phyloP scores from a whole-genome alignment of 1,140 invertebrate species.

The Plodia interpunctella region DNA sequence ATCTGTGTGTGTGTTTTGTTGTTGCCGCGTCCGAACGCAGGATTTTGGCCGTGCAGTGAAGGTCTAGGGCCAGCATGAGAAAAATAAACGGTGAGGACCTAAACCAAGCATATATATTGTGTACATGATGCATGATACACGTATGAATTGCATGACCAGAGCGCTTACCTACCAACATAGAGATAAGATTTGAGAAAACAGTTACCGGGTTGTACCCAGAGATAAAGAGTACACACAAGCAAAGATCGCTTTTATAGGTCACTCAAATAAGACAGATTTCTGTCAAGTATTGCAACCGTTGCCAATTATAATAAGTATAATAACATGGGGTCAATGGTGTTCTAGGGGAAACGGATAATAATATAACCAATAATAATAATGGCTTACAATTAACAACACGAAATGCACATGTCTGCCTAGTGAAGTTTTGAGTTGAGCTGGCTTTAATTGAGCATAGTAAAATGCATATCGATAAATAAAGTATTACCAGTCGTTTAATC shows the following conservation, averaged over 20 bases:
- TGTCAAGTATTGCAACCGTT: background rate
- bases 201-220: constrained; percentile 30
- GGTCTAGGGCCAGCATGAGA: constrained; percentile 66
- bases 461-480: no score
- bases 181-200: constrained; percentile 39
- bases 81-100: constrained; percentile 69
- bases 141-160: background rate
- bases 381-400: background rate
- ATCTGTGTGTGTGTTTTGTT: constrained; percentile 66
- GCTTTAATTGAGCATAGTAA: no score
- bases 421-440: background rate
- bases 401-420: background rate
- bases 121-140: constrained; percentile 1
- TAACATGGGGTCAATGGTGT: background rate
- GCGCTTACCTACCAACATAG: constrained; percentile 14
- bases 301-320: constrained; percentile 3
- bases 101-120: constrained; percentile 10
- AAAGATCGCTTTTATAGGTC: background rate
- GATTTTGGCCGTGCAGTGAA: constrained; percentile 68
- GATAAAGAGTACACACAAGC: constrained; percentile 32
- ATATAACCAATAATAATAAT: background rate
- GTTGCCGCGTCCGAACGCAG: constrained; percentile 53
- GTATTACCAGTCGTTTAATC: no score
- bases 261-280: constrained; percentile 23
- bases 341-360: background rate